Evolutionary conservation across 37 sponge, comb jelly and placozoan species (phyloP).

Genomic region (Chondrosia reniformis): DNA sequence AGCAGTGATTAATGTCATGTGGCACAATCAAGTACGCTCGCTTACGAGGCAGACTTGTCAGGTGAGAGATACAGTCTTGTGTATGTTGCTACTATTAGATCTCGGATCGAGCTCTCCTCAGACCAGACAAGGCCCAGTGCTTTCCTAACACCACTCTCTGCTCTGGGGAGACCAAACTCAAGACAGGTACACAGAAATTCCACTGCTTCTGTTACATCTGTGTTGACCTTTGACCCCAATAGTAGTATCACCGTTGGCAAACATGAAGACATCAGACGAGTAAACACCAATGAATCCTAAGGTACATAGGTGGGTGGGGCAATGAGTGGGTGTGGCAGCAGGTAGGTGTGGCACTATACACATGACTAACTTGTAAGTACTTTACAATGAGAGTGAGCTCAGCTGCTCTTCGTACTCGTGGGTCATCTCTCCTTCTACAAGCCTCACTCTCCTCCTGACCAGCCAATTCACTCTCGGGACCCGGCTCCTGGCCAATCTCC

Average conservation of each 20-base stretch:
- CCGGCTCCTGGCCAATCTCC: background rate
- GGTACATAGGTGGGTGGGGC: background rate
- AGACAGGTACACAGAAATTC: conserved; percentile 66
- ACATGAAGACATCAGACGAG: conserved; percentile 39
- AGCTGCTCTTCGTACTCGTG: conserved; percentile 17
- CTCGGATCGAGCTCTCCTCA: conserved; percentile 48
- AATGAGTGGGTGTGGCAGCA: background rate
- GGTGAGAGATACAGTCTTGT: conserved; percentile 69
- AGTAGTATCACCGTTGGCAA: conserved; percentile 66
- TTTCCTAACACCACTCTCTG: conserved; percentile 54
- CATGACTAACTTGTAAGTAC: conserved; percentile 36
- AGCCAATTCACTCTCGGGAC: background rate
- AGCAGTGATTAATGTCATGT: background rate
- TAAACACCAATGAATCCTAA: conserved; percentile 71
- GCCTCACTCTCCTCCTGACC: conserved; percentile 8
- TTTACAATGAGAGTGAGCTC: conserved; percentile 48
- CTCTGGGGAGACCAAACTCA: conserved; percentile 55
- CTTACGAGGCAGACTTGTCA: background rate
- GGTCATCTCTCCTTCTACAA: too few relatives aligned
- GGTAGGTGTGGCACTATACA: background rate
- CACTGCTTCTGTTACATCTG: conserved; percentile 82
- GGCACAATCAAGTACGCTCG: background rate
- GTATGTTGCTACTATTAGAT: conserved; percentile 58
- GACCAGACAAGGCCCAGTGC: conserved; percentile 82
- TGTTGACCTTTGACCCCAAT: conserved; percentile 75